Conservation (phyloP, 1,140 invertebrate genomes). For the Hylaeus volcanicus region DNA sequence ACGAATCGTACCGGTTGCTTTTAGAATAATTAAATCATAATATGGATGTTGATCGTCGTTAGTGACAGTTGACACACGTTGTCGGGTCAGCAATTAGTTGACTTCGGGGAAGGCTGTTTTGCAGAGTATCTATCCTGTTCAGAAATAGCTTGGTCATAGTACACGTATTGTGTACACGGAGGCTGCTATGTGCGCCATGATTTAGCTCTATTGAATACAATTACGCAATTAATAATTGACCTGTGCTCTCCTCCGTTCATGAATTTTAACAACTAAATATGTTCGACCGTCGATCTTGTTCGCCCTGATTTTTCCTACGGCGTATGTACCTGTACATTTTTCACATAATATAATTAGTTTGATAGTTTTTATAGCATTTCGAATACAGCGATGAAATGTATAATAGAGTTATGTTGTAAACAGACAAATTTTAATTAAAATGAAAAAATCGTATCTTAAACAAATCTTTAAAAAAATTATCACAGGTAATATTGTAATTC, state of each 20-base stretch:
- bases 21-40: not conserved
- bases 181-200: not conserved
- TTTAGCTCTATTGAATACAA: not conserved
- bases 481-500: no score
- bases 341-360: no score
- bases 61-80: not conserved
- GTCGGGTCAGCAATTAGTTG: not conserved
- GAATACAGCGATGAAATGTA: no score
- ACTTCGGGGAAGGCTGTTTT: not conserved
- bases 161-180: not conserved
- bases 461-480: no score
- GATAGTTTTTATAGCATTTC: not conserved
- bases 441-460: no score
- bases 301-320: not conserved
- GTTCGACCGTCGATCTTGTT: not conserved
- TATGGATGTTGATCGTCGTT: not conserved
- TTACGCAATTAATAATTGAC: conserved; percentile 7
- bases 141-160: conserved; percentile 5
- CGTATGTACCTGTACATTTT: no score
- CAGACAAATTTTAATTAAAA: no score
- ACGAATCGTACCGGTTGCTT: no score
- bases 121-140: no score
- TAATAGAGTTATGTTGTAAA: no score
- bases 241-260: not conserved
- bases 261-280: not conserved